phyloP scores from a whole-genome alignment of 2,797 vertebrate species.

The Pangasius larnaudii region DNA sequence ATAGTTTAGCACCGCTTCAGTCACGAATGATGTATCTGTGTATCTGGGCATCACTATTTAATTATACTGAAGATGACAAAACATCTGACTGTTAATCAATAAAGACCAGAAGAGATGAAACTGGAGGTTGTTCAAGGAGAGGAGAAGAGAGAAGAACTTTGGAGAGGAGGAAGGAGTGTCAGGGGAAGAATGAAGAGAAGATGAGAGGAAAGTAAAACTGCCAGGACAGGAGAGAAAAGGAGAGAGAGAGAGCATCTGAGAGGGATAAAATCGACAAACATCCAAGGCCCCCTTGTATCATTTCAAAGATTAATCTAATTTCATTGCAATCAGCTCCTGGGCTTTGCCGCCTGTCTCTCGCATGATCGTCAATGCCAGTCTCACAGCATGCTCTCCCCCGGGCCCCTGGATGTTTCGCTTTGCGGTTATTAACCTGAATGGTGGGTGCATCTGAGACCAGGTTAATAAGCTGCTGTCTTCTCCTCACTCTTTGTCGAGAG shows the following conservation, averaged over 20 bases:
- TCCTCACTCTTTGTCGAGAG: conserved; percentile 60
- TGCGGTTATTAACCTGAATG: conserved; percentile 62
- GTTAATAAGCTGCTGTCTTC: conserved; percentile 64
- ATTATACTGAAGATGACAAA: conserved; percentile 10
- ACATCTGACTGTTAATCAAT: conserved; percentile 23
- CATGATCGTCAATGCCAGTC: conserved; percentile 50
- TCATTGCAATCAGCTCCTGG: conserved; percentile 55
- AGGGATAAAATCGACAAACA: conserved; percentile 55
- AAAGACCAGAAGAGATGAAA: neutral
- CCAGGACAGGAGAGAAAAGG: neutral
- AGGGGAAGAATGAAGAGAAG: conserved; percentile 33
- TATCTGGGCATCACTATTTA: conserved; percentile 13
- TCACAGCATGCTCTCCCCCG: conserved; percentile 44
- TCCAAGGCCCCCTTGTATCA: conserved; percentile 46
- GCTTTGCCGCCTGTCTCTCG: conserved; percentile 50
- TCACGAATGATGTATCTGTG: neutral
- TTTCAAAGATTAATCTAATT: conserved; percentile 62
- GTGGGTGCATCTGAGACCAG: conserved; percentile 58
- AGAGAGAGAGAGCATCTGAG: conserved; percentile 54
- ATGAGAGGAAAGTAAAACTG: conserved; percentile 30
- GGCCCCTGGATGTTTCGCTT: conserved; percentile 54
- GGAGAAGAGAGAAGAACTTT: conserved; percentile 16
- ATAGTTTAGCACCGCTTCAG: conserved; percentile 8
- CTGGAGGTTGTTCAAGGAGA: conserved; percentile 20
- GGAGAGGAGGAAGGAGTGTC: conserved; percentile 28